Conservation (phyloP, 2,888 invertebrate genomes). For the Boloria euphrosyne region DNA sequence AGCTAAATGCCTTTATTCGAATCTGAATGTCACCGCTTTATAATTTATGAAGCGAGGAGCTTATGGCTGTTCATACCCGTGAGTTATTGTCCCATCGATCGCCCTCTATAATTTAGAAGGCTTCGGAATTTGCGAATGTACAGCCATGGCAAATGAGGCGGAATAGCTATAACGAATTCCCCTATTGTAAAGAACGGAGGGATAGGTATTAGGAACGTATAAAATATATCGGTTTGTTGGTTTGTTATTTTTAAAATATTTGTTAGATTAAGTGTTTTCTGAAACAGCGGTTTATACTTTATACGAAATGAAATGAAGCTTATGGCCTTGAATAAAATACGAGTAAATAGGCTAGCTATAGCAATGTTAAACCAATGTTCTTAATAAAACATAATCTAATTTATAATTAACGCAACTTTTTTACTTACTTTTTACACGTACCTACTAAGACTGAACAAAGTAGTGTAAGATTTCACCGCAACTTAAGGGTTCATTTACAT, state of each 20-base stretch:
- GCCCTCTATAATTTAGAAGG: slow-evolving; percentile 42
- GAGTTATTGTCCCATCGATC: slow-evolving; percentile 55
- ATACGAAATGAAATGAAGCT: too few relatives aligned
- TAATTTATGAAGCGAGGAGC: slow-evolving; percentile 67
- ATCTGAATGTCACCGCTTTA: slow-evolving; percentile 64
- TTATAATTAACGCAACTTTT: too few relatives aligned
- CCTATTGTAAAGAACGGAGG: slow-evolving; percentile 27
- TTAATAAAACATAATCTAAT: too few relatives aligned
- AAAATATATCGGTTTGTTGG: neutral
- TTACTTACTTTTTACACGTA: too few relatives aligned
- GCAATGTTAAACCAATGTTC: too few relatives aligned
- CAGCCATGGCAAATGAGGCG: slow-evolving; percentile 38
- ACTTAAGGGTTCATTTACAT: too few relatives aligned
- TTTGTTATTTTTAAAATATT: neutral
- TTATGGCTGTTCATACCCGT: slow-evolving; percentile 62
- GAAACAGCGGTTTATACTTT: too few relatives aligned
- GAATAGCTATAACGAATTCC: slow-evolving; percentile 35
- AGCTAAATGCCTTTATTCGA: slow-evolving; percentile 62
- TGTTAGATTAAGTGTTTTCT: too few relatives aligned
- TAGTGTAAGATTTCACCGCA: too few relatives aligned
- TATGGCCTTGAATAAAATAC: too few relatives aligned
- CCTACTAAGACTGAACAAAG: too few relatives aligned
- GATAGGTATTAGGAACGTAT: slow-evolving; percentile 15
- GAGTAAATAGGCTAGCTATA: too few relatives aligned
- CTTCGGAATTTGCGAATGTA: slow-evolving; percentile 38